phyloP scores from a whole-genome alignment of 2,113 vertebrate species.

The Gobiocypris rarus region DNA sequence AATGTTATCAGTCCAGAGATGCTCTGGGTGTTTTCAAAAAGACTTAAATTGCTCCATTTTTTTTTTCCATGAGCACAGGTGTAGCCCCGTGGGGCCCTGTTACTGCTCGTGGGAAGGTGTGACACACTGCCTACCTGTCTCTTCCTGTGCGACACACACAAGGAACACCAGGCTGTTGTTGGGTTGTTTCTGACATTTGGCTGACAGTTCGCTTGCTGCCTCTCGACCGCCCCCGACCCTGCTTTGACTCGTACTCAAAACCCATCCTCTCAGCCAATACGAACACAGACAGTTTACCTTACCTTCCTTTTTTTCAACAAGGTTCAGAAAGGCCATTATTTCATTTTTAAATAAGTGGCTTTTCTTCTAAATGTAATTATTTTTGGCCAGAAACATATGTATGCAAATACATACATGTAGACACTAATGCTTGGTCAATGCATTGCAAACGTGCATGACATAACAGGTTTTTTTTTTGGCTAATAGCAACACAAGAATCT shows the following conservation, averaged over 20 bases:
- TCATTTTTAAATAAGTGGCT: neutral
- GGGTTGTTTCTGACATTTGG: conserved; percentile 99
- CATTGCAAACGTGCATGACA: neutral
- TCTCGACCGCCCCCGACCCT: neutral
- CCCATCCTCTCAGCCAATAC: neutral
- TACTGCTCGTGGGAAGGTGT: conserved; percentile 98
- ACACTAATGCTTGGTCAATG: neutral
- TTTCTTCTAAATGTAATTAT: neutral
- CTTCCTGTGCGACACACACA: conserved; percentile 98
- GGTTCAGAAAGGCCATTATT: neutral
- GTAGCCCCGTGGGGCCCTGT: conserved; percentile 82
- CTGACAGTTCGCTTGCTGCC: conserved; percentile 88
- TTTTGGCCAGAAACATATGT: conserved; percentile 1
- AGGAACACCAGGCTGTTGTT: conserved; percentile 94
- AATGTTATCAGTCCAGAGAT: conserved; percentile 82
- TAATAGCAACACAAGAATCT: neutral
- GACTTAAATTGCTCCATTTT: conserved; percentile 73
- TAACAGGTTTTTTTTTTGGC: neutral
- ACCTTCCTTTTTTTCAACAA: neutral
- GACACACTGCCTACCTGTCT: conserved; percentile 99
- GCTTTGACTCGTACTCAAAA: neutral
- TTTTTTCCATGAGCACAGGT: conserved; percentile 93
- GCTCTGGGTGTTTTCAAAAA: conserved; percentile 73
- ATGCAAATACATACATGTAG: neutral
- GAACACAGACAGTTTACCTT: neutral